phyloP scores from a whole-genome alignment of 1,140 invertebrate species.

The Eufriesea mexicana region DNA sequence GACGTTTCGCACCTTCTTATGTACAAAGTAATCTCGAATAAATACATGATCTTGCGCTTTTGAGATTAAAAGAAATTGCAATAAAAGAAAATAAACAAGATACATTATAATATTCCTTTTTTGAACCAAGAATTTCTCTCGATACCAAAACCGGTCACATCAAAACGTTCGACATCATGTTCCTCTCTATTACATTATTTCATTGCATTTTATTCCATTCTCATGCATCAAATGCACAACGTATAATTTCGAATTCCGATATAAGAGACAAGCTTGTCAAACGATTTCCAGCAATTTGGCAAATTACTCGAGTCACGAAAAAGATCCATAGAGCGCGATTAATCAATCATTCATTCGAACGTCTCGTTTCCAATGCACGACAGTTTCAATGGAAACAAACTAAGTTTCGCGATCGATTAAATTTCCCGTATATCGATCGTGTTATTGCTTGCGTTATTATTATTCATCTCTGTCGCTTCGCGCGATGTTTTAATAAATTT shows the following conservation, averaged over 20 bases:
- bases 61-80: slow-evolving; percentile 7
- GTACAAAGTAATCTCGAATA: slow-evolving; percentile 65
- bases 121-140: background rate
- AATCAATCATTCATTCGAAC: slow-evolving; percentile 35
- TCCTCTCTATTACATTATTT: background rate
- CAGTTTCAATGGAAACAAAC: background rate
- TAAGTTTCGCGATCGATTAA: background rate
- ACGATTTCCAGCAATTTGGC: background rate
- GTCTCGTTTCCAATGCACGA: background rate
- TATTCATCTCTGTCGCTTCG: background rate
- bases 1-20: slow-evolving; percentile 63
- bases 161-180: background rate
- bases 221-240: slow-evolving; percentile 30
- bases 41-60: slow-evolving; percentile 52
- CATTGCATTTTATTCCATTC: background rate
- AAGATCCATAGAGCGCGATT: background rate
- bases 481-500: background rate
- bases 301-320: slow-evolving; percentile 32
- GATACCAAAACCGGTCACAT: background rate
- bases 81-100: background rate
- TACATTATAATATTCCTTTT: background rate
- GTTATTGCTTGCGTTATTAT: background rate
- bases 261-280: slow-evolving; percentile 2
- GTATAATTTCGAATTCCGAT: slow-evolving; percentile 5
- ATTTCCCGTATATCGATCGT: background rate